A percentile compares a stretch with the other conserved stretches of the same genome.
Evolutionary conservation across 2,888 invertebrate genomes (phyloP).

Genomic region (Stenodema calcarata): DNA sequence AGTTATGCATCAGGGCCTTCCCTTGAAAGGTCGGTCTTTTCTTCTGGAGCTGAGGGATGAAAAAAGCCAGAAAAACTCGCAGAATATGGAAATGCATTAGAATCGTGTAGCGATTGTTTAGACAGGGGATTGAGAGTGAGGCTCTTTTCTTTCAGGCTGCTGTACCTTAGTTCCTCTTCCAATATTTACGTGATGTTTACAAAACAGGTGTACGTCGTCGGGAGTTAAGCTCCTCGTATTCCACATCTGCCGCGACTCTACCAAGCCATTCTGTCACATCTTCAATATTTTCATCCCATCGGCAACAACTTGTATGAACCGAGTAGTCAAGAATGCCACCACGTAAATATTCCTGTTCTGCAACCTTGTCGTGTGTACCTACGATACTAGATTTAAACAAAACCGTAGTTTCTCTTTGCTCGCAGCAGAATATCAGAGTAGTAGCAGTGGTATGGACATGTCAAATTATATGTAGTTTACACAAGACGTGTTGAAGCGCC

Average conservation of each 20-base stretch:
- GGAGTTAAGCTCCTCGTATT: neutral
- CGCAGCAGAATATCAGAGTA: no score
- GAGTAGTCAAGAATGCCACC: conserved; percentile 25
- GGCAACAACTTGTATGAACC: conserved; percentile 40
- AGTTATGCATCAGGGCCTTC: neutral
- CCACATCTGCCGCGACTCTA: neutral
- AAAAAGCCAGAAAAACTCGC: neutral
- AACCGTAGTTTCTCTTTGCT: no score
- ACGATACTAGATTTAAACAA: conserved; percentile 10
- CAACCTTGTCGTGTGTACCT: neutral
- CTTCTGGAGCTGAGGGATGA: neutral
- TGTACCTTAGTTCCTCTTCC: conserved; percentile 18
- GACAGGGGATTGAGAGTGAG: conserved; percentile 3
- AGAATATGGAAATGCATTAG: conserved; percentile 38
- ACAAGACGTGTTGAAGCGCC: no score
- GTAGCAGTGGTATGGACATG: no score
- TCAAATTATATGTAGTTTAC: no score
- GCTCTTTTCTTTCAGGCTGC: neutral
- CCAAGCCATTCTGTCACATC: conserved; percentile 38
- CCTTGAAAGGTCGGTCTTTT: neutral
- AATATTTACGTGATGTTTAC: conserved; percentile 46
- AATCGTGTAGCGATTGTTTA: conserved; percentile 35
- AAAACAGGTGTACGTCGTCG: conserved; percentile 40
- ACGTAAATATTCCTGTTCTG: conserved; percentile 14
- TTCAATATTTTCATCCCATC: conserved; percentile 40